Evolutionary conservation across 1,140 invertebrate genomes (phyloP).

Genomic region (Homalodisca vitripennis): DNA sequence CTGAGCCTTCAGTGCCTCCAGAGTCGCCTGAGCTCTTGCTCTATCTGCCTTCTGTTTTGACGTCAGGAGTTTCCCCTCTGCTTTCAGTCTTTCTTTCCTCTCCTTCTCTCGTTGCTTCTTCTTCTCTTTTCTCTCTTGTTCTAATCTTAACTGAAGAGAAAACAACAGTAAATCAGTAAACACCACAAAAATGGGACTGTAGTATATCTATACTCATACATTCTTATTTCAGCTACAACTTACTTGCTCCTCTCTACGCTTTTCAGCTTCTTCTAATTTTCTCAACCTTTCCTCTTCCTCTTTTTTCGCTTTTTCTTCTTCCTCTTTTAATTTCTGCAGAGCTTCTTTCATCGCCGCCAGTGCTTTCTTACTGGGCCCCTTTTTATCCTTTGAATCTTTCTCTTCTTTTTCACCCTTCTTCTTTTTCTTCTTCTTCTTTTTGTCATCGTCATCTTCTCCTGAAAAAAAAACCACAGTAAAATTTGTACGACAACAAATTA

Average conservation of each 20-base stretch:
- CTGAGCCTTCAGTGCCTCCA: slow-evolving; percentile 85
- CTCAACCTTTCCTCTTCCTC: slow-evolving; percentile 81
- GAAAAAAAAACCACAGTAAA: too few relatives aligned
- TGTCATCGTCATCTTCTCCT: slow-evolving; percentile 45
- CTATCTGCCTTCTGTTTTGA: slow-evolving; percentile 90
- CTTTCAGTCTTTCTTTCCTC: slow-evolving; percentile 86
- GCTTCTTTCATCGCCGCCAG: slow-evolving; percentile 89
- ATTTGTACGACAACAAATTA: too few relatives aligned
- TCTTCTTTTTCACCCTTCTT: slow-evolving; percentile 45
- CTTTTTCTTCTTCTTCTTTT: slow-evolving; percentile 47
- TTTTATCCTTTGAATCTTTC: slow-evolving; percentile 62
- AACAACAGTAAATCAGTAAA: too few relatives aligned
- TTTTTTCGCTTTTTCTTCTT: slow-evolving; percentile 73
- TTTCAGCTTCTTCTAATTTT: slow-evolving; percentile 72
- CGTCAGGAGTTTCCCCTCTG: slow-evolving; percentile 91
- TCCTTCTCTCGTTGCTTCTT: slow-evolving; percentile 97
- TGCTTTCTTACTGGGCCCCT: slow-evolving; percentile 55
- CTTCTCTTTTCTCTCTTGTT: slow-evolving; percentile 84
- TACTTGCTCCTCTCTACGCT: slow-evolving; percentile 64
- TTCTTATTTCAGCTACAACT: slow-evolving; percentile 22
- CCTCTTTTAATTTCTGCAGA: slow-evolving; percentile 83
- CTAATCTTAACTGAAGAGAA: slow-evolving; percentile 71
- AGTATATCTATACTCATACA: too few relatives aligned
- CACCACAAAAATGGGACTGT: too few relatives aligned
- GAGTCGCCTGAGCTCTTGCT: slow-evolving; percentile 80